Conservation (phyloP, 1,140 invertebrate genomes). For the Drosophila pseudoobscura region DNA sequence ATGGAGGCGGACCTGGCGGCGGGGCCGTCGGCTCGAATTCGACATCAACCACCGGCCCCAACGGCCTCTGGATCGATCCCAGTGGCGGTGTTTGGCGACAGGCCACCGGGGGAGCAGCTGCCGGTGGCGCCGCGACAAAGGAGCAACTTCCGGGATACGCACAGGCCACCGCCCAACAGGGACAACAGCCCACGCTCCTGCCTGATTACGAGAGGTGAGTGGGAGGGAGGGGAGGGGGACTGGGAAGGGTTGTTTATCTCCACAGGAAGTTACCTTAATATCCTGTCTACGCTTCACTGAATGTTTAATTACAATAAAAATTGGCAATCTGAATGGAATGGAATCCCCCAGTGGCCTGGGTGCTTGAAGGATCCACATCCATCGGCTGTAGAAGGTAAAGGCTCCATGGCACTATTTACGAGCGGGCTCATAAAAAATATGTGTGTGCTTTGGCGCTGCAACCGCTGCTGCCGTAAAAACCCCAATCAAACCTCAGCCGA, state of each 20-base stretch:
- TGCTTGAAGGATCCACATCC: not conserved
- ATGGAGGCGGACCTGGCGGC: conserved; percentile 54
- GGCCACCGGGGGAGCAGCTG: conserved; percentile 19
- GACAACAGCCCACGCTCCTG: conserved; percentile 62
- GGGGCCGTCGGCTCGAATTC: conserved; percentile 46
- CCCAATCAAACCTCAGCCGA: conserved; percentile 5
- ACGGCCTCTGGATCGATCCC: conserved; percentile 83
- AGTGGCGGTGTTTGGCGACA: conserved; percentile 81
- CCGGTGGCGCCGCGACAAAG: conserved; percentile 62
- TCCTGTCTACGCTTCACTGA: conserved; percentile 71
- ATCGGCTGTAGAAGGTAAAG: no score
- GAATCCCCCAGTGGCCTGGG: not conserved
- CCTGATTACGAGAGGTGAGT: conserved; percentile 83
- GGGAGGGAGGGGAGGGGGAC: not conserved
- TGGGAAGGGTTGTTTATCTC: conserved; percentile 58
- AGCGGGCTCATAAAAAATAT: conserved; percentile 42
- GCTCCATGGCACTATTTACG: conserved; percentile 47
- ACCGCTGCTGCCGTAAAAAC: conserved; percentile 36
- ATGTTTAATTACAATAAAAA: conserved; percentile 77
- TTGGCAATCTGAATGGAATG: conserved; percentile 41
- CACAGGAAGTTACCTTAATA: conserved; percentile 74
- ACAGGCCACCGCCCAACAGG: conserved; percentile 73
- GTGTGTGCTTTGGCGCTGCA: conserved; percentile 36
- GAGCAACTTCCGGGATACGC: conserved; percentile 83
- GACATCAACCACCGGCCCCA: conserved; percentile 51